Conservation (phyloP, 2,113 vertebrate species). For the Atlantisia rogersi region DNA sequence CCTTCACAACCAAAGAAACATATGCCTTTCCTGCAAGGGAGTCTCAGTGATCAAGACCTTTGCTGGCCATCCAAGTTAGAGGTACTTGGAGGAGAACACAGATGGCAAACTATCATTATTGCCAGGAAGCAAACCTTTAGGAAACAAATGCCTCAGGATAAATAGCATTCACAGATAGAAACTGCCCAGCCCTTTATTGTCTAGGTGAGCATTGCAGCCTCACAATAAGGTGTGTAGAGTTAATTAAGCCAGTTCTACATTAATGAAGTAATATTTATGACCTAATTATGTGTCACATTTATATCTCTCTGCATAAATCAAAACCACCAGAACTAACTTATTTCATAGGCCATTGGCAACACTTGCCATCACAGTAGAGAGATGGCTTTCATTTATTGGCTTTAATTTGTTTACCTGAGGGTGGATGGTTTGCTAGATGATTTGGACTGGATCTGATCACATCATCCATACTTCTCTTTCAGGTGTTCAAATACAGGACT, state of each 20-base stretch:
- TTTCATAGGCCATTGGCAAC: slow-evolving; percentile 16
- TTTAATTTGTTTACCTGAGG: slow-evolving; percentile 23
- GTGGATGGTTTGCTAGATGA: not conserved
- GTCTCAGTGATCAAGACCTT: not conserved
- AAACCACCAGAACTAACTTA: slow-evolving; percentile 55
- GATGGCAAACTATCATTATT: slow-evolving; percentile 8
- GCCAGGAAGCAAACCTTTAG: slow-evolving; percentile 13
- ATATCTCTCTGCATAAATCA: slow-evolving; percentile 47
- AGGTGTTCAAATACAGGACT: not conserved
- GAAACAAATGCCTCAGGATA: slow-evolving; percentile 29
- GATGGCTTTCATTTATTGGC: slow-evolving; percentile 1
- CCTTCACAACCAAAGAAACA: not conserved
- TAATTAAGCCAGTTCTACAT: slow-evolving; percentile 33
- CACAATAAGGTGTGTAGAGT: not conserved
- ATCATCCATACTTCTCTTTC: slow-evolving; percentile 15
- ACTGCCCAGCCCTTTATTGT: slow-evolving; percentile 15
- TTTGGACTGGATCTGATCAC: slow-evolving; percentile 1
- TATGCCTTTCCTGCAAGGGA: not conserved
- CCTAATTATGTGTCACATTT: slow-evolving; percentile 14
- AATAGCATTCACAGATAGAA: not conserved
- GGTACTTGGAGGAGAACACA: slow-evolving; percentile 6
- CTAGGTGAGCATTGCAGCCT: not conserved
- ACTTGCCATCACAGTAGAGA: not conserved
- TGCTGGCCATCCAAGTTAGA: not conserved
- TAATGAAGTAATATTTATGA: slow-evolving; percentile 45